These are phyloP conservation scores for Leucoraja erinaceus DNA, from an alignment of 2,113 vertebrate species.

Conservation along the genomic window DNA sequence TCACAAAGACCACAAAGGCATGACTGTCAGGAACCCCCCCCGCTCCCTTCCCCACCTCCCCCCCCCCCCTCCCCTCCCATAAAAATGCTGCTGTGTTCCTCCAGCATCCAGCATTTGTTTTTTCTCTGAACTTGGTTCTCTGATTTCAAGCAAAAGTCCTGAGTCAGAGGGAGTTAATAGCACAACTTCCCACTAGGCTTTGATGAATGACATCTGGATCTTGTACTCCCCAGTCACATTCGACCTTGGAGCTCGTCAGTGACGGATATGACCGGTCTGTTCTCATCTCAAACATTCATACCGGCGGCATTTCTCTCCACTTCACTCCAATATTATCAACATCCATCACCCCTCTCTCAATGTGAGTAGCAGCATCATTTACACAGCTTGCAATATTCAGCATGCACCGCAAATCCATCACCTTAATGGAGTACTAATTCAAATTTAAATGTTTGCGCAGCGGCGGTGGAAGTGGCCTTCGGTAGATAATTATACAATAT, in stretches of 20 bases:
- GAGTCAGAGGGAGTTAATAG: conserved; percentile 36
- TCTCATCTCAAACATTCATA: conserved; percentile 18
- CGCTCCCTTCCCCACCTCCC: too few relatives aligned
- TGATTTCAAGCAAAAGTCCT: conserved; percentile 1
- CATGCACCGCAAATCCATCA: conserved; percentile 35
- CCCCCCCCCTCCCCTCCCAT: too few relatives aligned
- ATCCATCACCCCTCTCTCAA: conserved; percentile 19
- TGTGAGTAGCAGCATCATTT: conserved; percentile 36
- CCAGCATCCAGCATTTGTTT: too few relatives aligned
- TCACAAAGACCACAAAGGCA: neutral
- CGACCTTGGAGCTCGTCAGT: neutral
- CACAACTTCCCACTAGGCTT: conserved; percentile 14
- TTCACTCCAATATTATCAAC: neutral
- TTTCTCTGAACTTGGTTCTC: neutral
- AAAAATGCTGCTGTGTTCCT: too few relatives aligned
- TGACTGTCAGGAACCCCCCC: too few relatives aligned
- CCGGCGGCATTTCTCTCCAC: conserved; percentile 1
- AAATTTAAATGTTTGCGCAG: conserved; percentile 38
- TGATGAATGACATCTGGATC: neutral
- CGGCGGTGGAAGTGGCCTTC: conserved; percentile 32
- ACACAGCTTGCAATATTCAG: conserved; percentile 39
- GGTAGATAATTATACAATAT: conserved; percentile 37
- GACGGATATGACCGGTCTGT: neutral
- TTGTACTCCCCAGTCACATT: conserved; percentile 7
- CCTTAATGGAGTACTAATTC: conserved; percentile 39